phyloP scores from a whole-genome alignment of 2,797 vertebrate genomes.

The Clarias platycephalus region DNA sequence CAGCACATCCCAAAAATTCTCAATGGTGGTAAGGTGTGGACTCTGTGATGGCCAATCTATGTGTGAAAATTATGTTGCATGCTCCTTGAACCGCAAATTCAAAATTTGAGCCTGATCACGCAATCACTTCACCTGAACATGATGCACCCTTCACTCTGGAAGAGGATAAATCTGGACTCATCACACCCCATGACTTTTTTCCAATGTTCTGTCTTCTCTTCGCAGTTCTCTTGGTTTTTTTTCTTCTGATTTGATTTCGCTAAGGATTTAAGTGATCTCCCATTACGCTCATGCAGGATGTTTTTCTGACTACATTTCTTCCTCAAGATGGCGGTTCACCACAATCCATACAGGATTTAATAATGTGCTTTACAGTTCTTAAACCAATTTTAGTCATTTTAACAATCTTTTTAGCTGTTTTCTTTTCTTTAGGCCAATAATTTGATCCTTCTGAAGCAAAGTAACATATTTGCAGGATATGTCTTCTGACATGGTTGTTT shows the following conservation, averaged over 20 bases:
- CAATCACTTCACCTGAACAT: too few species aligned
- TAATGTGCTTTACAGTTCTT: not conserved
- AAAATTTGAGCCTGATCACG: not conserved
- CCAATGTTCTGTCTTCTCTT: not conserved
- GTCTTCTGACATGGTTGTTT: not conserved
- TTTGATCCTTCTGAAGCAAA: not conserved
- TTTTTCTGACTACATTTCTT: not conserved
- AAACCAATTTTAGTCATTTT: not conserved
- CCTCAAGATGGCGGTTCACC: too few species aligned
- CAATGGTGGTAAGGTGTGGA: not conserved
- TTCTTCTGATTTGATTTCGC: not conserved
- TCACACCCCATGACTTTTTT: not conserved
- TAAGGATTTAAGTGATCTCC: not conserved
- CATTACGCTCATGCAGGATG: not conserved
- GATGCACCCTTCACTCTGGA: not conserved
- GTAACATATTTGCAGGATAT: not conserved
- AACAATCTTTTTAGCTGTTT: not conserved
- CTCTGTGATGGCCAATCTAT: not conserved
- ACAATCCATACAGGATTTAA: not conserved
- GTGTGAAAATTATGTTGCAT: not conserved
- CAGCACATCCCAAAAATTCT: not conserved
- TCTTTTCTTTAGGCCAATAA: not conserved
- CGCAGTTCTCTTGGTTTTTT: not conserved
- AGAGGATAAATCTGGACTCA: not conserved
- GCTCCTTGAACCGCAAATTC: not conserved